Conservation (phyloP, 53 echinoderm and acorn worm genomes). For the Luidia sarsii region DNA sequence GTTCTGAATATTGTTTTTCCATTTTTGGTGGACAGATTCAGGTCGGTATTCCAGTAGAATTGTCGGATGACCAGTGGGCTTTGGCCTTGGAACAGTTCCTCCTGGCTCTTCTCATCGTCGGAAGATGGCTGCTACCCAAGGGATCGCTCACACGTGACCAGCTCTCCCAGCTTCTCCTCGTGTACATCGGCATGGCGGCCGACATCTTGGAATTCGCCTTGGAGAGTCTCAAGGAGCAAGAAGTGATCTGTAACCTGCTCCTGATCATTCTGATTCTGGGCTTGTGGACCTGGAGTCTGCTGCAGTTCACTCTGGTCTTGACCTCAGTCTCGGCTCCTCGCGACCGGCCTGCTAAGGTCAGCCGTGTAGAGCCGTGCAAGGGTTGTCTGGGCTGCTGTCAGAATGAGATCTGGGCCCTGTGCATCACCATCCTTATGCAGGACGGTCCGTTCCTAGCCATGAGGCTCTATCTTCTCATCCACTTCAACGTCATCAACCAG, state of each 20-base stretch:
- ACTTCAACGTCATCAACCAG: slow-evolving; percentile 66
- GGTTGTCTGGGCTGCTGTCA: slow-evolving; percentile 61
- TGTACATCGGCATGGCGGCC: slow-evolving; percentile 98
- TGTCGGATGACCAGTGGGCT: slow-evolving; percentile 76
- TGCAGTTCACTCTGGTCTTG: slow-evolving; percentile 86
- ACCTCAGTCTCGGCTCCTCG: slow-evolving; percentile 73
- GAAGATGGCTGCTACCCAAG: slow-evolving; percentile 94
- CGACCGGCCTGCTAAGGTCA: neutral
- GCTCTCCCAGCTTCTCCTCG: slow-evolving; percentile 87
- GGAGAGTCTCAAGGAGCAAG: slow-evolving; percentile 79
- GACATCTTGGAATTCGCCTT: slow-evolving; percentile 94
- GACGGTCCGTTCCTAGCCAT: slow-evolving; percentile 88
- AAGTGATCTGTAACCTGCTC: slow-evolving; percentile 71
- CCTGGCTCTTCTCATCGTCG: slow-evolving; percentile 74
- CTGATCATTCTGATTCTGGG: slow-evolving; percentile 72
- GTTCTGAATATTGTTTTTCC: neutral
- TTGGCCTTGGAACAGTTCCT: slow-evolving; percentile 81
- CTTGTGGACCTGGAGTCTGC: slow-evolving; percentile 88
- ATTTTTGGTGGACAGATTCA: slow-evolving; percentile 25
- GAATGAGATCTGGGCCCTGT: slow-evolving; percentile 91
- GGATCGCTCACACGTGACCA: slow-evolving; percentile 86
- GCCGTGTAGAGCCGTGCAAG: slow-evolving; percentile 1
- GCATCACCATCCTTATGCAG: slow-evolving; percentile 79
- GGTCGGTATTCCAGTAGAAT: slow-evolving; percentile 63
- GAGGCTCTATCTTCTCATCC: slow-evolving; percentile 80